Evolutionary conservation across 2,888 invertebrate genomes (phyloP).

Genomic region (Patella depressa): DNA sequence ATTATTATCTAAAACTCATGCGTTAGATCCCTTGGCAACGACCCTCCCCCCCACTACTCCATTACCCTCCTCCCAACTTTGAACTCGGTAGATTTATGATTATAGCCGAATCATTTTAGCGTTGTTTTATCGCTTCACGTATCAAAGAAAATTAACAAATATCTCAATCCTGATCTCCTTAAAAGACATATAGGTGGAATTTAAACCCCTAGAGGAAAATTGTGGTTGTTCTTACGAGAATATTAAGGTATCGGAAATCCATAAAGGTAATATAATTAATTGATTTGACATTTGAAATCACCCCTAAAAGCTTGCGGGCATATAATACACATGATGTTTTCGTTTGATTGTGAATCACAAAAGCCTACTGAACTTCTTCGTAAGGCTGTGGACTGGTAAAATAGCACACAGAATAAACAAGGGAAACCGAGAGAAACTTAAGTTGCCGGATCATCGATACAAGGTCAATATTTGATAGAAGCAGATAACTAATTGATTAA

Average conservation of each 20-base stretch:
- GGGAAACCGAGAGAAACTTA: background rate
- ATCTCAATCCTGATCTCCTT: no score
- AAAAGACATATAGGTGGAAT: no score
- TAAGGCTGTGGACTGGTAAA: background rate
- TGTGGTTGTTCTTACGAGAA: background rate
- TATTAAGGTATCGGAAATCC: slow-evolving; percentile 7
- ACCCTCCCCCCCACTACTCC: no score
- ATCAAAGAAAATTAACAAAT: no score
- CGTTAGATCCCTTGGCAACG: no score
- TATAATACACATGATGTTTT: background rate
- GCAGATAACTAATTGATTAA: background rate
- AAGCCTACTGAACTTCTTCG: background rate
- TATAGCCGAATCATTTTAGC: no score
- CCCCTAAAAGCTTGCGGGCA: slow-evolving; percentile 2
- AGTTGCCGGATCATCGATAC: background rate
- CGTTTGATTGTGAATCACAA: slow-evolving; percentile 4
- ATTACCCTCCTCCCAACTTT: no score
- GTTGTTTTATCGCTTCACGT: no score
- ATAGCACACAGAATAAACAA: slow-evolving; percentile 7
- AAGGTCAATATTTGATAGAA: slow-evolving; percentile 1
- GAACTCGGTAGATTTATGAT: no score
- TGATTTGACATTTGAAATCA: slow-evolving; percentile 11
- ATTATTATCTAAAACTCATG: no score
- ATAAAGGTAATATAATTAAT: slow-evolving; percentile 9
- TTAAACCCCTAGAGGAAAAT: slow-evolving; percentile 1